Percentiles rank a stretch among this genome's conserved stretches.
Evolutionary conservation across 1,140 invertebrate genomes (phyloP).

Genomic region (Cotesia glomerata): DNA sequence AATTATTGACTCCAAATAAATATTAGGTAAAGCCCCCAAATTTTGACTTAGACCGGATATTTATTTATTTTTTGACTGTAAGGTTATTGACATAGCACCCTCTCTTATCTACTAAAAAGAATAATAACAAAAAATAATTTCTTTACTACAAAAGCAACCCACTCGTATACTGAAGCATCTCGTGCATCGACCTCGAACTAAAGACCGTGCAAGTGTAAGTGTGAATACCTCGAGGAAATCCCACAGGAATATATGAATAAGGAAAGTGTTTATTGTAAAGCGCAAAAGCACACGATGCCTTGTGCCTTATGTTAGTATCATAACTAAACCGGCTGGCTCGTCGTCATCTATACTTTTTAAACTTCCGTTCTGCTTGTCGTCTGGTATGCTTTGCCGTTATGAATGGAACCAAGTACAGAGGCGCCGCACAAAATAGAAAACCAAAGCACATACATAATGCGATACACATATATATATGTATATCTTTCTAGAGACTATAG

Average conservation of each 20-base stretch:
- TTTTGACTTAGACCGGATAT: too few species aligned
- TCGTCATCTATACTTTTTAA: slow-evolving; percentile 29
- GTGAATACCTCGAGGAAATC: neutral
- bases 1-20: too few species aligned
- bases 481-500: too few species aligned
- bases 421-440: slow-evolving; percentile 28
- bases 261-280: slow-evolving; percentile 6
- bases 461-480: neutral
- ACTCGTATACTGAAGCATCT: neutral
- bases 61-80: neutral
- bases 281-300: neutral
- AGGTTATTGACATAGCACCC: neutral
- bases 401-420: slow-evolving; percentile 43
- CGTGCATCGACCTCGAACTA: neutral
- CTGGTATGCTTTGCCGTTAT: slow-evolving; percentile 22
- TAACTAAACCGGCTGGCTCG: neutral
- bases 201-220: neutral
- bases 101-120: neutral
- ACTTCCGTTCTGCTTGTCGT: slow-evolving; percentile 35
- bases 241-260: slow-evolving; percentile 11
- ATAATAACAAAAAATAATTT: neutral
- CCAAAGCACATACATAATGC: neutral
- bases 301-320: neutral
- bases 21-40: too few species aligned
- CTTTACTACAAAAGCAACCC: neutral